Evolutionary conservation across 1,140 invertebrate genomes (phyloP).

Genomic region (Drosophila grimshawi): DNA sequence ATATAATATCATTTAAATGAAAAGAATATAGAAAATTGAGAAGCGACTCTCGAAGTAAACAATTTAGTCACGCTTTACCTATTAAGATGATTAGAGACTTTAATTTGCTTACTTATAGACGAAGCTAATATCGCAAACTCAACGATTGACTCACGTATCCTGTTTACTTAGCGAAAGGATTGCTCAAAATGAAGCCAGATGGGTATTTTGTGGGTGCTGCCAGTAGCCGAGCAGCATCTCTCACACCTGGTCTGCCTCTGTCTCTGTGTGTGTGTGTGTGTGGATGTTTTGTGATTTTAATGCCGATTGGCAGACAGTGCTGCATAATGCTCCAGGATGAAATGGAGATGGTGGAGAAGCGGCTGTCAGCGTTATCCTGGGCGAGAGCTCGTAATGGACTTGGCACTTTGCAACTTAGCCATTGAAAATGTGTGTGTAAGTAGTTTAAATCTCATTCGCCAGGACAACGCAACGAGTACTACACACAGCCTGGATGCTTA

Average conservation of each 20-base stretch:
- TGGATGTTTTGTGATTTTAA: constrained; percentile 81
- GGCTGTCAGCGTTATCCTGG: constrained; percentile 48
- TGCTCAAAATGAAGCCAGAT: constrained; percentile 29
- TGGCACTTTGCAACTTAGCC: constrained; percentile 79
- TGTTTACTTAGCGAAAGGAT: constrained; percentile 43
- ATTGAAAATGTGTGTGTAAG: constrained; percentile 82
- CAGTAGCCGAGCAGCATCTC: too few relatives aligned
- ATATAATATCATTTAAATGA: too few relatives aligned
- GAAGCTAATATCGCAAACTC: too few relatives aligned
- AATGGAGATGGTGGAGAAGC: constrained; percentile 26
- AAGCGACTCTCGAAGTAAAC: too few relatives aligned
- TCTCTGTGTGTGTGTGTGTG: constrained; percentile 4
- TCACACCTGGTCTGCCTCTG: constrained; percentile 9
- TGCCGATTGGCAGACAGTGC: constrained; percentile 72
- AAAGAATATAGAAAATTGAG: too few relatives aligned
- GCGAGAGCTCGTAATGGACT: constrained; percentile 70
- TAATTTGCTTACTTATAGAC: too few relatives aligned
- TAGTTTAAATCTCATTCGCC: constrained; percentile 79
- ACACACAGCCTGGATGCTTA: constrained; percentile 57
- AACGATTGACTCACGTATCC: constrained; percentile 4
- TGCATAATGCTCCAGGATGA: constrained; percentile 36
- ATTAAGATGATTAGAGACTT: too few relatives aligned
- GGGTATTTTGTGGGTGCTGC: constrained; percentile 8
- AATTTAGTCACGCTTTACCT: too few relatives aligned
- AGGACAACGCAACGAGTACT: constrained; percentile 19